Conservation (phyloP, 1,140 invertebrate species). For the Campoletis sonorensis region DNA sequence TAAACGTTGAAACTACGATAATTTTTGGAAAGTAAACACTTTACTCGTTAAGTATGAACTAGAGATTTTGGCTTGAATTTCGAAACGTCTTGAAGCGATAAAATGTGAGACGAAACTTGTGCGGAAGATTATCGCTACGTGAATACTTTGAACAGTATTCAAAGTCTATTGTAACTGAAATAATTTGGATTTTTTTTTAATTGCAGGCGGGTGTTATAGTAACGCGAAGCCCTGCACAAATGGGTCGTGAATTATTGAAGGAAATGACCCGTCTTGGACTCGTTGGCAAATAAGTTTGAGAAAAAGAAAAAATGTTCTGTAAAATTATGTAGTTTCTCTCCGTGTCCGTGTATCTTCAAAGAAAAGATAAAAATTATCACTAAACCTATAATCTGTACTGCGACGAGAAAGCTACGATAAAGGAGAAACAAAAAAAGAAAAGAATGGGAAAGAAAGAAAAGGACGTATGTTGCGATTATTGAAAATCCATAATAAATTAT, state of each 20-base stretch:
- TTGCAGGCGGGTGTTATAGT: conserved; percentile 92
- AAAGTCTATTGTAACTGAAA: not conserved
- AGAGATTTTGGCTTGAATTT: too few relatives aligned
- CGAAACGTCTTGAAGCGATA: too few relatives aligned
- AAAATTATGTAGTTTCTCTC: conserved; percentile 73
- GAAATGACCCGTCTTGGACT: conserved; percentile 89
- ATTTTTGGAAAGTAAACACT: too few relatives aligned
- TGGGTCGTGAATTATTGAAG: conserved; percentile 93
- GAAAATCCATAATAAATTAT: conserved; percentile 44
- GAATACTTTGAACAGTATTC: too few relatives aligned
- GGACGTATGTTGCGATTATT: conserved; percentile 47
- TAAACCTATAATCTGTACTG: conserved; percentile 45
- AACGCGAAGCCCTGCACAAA: conserved; percentile 96
- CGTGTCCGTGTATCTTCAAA: conserved; percentile 71
- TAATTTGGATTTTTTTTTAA: conserved; percentile 36
- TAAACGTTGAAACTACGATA: too few relatives aligned
- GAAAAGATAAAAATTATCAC: conserved; percentile 61
- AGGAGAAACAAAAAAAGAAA: conserved; percentile 36
- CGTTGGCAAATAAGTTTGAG: conserved; percentile 66
- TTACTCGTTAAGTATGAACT: too few relatives aligned
- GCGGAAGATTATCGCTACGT: too few relatives aligned
- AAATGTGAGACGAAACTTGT: too few relatives aligned
- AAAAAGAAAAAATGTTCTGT: conserved; percentile 48
- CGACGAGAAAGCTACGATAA: conserved; percentile 44
- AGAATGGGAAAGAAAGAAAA: conserved; percentile 31